Evolutionary conservation across 1,140 invertebrate species (phyloP).

Genomic region (Heliconius melpomene): DNA sequence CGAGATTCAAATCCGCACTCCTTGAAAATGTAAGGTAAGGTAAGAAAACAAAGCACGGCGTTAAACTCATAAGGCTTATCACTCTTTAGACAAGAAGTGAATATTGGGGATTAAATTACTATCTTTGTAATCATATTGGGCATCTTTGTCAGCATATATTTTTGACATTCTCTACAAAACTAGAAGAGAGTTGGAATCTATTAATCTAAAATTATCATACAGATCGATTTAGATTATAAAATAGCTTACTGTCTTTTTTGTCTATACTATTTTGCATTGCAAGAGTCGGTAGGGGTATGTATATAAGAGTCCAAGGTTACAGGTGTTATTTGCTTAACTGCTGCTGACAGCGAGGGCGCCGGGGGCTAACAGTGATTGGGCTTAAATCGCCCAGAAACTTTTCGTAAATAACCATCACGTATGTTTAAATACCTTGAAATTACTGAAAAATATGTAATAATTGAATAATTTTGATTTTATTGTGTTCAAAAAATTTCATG

Average conservation of each 20-base stretch:
- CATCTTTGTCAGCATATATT: too few relatives aligned
- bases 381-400: conserved; percentile 58
- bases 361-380: conserved; percentile 37
- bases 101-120: too few relatives aligned
- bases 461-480: neutral
- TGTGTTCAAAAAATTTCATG: neutral
- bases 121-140: too few relatives aligned
- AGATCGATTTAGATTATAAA: neutral
- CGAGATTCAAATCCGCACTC: too few relatives aligned
- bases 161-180: too few relatives aligned
- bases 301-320: conserved; percentile 47
- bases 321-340: conserved; percentile 55
- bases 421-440: conserved; percentile 19
- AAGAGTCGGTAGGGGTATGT: neutral
- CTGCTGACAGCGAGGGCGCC: conserved; percentile 41
- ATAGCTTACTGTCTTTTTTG: neutral
- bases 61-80: too few relatives aligned
- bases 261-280: neutral
- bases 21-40: too few relatives aligned
- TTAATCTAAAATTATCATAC: neutral
- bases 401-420: conserved; percentile 20
- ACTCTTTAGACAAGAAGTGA: too few relatives aligned
- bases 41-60: too few relatives aligned
- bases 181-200: too few relatives aligned
- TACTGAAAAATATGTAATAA: neutral